Evolutionary conservation across 1,140 invertebrate genomes (phyloP), one percentile per base, ranked within the genome.

Genomic region (Drosophila lini): DNA sequence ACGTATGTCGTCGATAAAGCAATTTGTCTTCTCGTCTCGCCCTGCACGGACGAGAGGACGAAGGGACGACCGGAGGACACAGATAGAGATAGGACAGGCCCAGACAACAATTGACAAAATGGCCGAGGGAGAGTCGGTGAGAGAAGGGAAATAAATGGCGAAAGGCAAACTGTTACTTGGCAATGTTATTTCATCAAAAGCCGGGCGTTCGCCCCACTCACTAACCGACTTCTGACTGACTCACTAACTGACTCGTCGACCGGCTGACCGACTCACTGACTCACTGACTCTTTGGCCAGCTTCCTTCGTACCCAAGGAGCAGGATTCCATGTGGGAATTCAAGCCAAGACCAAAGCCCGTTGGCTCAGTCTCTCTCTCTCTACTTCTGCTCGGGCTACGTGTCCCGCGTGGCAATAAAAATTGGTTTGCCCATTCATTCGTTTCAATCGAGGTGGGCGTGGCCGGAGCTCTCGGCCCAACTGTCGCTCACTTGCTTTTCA

Each of bases 341-440:
- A 78, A 71, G 83, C 80, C 80, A 80, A 70, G 78, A 78, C 60
- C 80, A 50, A 70, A 78, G 68, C 48, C 59, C 69, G 45, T 53
- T 65, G 75, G 74, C 48, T 19, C 22, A 22, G 22, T 22, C 22
- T 22, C 45, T 36, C 34, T 36, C 32, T 10, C 9, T 32, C 32
- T 10, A 10, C 10, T 62, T 47, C 48, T 47, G 65, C 32, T 34
- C 61, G 71, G 64, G 63, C 84, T 89, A 89, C 84, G 85, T 89
- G 84, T 89, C 85, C 84, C 84, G 81, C 84, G 84, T 90, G 84
- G 84, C 84, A 89, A 89, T 89, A 89, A 89, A 89, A 89, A 89
- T 89, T 89, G 84, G 84, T 89, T 89, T 89, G 84, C 84, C 84
- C 84, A 89, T 89, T 89, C 84, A 89, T 89, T 89, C 85, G 85